phyloP scores from a whole-genome alignment of 2,797 vertebrate genomes.

The Pangasius sanitwongsei region DNA sequence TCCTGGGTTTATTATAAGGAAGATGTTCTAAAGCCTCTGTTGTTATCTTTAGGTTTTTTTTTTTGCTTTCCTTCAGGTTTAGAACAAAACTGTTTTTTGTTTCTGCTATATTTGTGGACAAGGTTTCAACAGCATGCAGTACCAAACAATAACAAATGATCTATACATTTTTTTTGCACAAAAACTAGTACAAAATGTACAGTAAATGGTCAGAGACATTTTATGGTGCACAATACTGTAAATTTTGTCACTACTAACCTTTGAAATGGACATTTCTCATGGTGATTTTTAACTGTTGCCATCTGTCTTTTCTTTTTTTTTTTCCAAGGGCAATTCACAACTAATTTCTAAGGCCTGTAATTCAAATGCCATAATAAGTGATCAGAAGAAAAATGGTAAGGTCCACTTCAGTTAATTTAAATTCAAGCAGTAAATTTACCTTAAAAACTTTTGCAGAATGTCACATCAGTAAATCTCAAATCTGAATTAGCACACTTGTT shows the following conservation, averaged over 20 bases:
- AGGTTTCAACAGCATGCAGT: not conserved
- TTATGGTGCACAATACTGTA: not conserved
- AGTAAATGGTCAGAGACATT: not conserved
- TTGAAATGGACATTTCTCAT: not conserved
- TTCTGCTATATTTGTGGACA: not conserved
- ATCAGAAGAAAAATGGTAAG: constrained; percentile 48
- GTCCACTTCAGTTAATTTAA: not conserved
- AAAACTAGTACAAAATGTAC: not conserved
- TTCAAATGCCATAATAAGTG: not conserved
- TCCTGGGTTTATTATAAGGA: not conserved
- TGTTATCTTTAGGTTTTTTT: not conserved
- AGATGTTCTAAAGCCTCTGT: not conserved
- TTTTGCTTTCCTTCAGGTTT: not conserved
- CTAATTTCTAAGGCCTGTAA: constrained; percentile 7
- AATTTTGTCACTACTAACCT: not conserved
- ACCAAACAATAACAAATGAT: not conserved
- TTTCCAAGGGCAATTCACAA: constrained; percentile 37
- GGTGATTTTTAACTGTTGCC: not conserved
- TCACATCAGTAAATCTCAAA: not conserved
- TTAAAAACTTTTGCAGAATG: not conserved
- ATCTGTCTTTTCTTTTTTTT: not conserved
- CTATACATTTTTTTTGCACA: not conserved
- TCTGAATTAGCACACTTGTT: not conserved
- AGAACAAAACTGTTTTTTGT: not conserved
- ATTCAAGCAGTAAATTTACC: not conserved